These are phyloP conservation scores for Gymnarchus niloticus DNA, from an alignment of 2,113 vertebrate species.

Conservation along the genomic window DNA sequence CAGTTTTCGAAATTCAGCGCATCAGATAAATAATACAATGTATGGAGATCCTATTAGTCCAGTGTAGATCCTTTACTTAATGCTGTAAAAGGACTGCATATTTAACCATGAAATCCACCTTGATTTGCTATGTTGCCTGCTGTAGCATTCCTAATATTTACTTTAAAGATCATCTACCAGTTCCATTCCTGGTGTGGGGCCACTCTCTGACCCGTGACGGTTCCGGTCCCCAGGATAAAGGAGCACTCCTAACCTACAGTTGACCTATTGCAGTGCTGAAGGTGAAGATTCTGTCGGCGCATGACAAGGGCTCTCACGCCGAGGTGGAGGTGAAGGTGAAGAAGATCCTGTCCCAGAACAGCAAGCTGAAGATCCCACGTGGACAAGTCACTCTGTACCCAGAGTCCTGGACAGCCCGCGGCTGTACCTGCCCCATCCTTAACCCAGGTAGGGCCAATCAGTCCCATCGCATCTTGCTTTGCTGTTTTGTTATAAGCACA, in stretches of 20 bases:
- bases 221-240: background rate
- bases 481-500: background rate
- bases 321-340: conserved; percentile 94
- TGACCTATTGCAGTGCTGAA: conserved; percentile 73
- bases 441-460: conserved; percentile 75
- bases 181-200: background rate
- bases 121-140: too few species aligned
- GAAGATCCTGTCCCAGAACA: conserved; percentile 83
- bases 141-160: too few species aligned
- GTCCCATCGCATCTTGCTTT: background rate
- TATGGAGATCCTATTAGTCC: too few species aligned
- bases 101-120: too few species aligned
- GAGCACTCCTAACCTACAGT: background rate
- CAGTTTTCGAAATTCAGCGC: too few species aligned
- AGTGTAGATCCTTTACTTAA: background rate
- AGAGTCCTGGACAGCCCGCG: conserved; percentile 91
- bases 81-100: too few species aligned
- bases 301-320: conserved; percentile 93
- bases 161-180: too few species aligned
- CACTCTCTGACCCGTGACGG: background rate
- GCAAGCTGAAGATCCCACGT: conserved; percentile 78
- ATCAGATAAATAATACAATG: too few species aligned
- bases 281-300: conserved; percentile 87
- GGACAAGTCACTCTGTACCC: conserved; percentile 81
- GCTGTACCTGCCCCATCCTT: conserved; percentile 94